These are phyloP conservation scores for Heterochromis multidens DNA, from an alignment of 2,113 vertebrate genomes.

Conservation along the genomic window DNA sequence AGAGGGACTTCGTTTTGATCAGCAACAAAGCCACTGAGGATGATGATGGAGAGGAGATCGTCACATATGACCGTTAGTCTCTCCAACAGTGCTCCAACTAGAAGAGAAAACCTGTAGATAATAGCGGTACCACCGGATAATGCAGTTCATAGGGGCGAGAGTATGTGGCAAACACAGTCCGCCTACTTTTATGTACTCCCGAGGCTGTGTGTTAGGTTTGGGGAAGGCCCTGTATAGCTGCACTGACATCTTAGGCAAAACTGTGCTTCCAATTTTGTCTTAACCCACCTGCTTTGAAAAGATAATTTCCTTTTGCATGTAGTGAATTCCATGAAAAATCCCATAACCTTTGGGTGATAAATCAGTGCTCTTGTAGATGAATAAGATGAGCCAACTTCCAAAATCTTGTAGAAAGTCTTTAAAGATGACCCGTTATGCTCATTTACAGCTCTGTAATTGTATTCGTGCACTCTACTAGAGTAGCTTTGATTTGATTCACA, in stretches of 20 bases:
- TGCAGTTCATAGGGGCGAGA: neutral
- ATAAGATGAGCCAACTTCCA: neutral
- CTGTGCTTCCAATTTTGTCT: neutral
- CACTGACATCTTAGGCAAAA: neutral
- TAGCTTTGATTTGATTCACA: neutral
- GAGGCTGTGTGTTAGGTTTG: neutral
- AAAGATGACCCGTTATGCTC: neutral
- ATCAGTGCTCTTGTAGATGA: neutral
- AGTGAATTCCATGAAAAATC: neutral
- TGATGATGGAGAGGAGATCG: slow-evolving; percentile 88
- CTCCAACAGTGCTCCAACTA: neutral
- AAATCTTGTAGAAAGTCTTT: neutral
- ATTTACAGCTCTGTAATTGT: neutral
- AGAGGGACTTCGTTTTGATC: slow-evolving; percentile 88
- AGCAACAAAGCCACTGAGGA: slow-evolving; percentile 81
- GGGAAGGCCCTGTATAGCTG: neutral
- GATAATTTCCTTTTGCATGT: neutral
- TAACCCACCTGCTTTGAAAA: neutral
- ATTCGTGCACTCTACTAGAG: neutral
- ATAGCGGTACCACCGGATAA: neutral
- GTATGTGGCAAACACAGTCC: neutral
- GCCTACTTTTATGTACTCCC: neutral
- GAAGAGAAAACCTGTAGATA: neutral
- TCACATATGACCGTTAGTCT: slow-evolving; percentile 90
- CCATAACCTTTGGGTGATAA: neutral